Base-by-base conservation (phyloP, 2,797 vertebrate genomes). In the Enteromius treurensis region DNA sequence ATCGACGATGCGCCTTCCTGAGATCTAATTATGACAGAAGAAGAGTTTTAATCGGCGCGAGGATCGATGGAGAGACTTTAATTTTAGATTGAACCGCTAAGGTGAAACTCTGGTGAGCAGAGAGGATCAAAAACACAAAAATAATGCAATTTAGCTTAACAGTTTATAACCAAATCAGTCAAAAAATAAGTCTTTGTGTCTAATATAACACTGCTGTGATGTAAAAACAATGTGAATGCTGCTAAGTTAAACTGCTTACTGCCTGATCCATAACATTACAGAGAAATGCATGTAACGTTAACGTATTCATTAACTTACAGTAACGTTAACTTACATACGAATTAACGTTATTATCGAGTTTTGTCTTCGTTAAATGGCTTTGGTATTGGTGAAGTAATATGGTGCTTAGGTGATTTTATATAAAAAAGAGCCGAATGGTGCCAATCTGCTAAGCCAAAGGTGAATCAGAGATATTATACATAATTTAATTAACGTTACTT, bases 101-200 rank as follows among this genome's bases (percentile, higher is more conserved):
- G 58, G 53, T 68, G 23, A 79, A 85, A 42, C 60, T 82, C 80
- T 62, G 85, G 86, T 89, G 51, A 88, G 86, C 42, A 26, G n/a
- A 47, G 42, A 15, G 23, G 3, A 58, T 64, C 21, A 65, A 60
- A 69, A 78, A 82, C 47, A 6, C 17, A 21, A 2, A 8, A 80
- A 71, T 71, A n/a, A 60, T 58, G 0, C 0, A 2, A 21, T 34
- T 32, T 73, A 21, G 32, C 17, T 42, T 0, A 37, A 26, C 58
- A 3, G 2, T 32, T 45, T 45, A 29, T 71, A 1, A 5, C 5
- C 3, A 32, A 0, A 34, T 80, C 26, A 47, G 23, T 73, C 21
- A 11, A 13, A 4, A 4, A 73, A 15, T 1, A 60, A 34, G 17
- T 4, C 5, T 81, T 26, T 51, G 40, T 62, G 19, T 62, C 10